Conservation (phyloP, 2,888 invertebrate genomes). For the Trilocha varians region DNA sequence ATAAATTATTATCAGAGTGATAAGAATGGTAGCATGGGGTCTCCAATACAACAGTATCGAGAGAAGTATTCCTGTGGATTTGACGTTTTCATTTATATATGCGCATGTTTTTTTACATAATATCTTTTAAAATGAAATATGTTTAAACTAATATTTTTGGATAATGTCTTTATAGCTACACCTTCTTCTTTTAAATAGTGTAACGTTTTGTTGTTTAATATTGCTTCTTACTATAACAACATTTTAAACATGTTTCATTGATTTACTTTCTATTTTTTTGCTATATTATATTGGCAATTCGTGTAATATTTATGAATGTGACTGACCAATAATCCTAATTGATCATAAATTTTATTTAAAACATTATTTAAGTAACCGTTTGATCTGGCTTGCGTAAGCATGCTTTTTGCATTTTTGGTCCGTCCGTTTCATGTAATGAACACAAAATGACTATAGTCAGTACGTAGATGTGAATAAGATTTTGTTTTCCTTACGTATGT, state of each 20-base stretch:
- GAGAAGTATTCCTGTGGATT: not conserved
- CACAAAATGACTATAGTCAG: constrained; percentile 6
- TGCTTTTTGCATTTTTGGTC: constrained; percentile 12
- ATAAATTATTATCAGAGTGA: too few species aligned
- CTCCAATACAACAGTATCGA: not conserved
- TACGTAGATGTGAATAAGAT: constrained; percentile 47
- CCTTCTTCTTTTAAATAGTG: not conserved
- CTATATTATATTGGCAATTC: not conserved
- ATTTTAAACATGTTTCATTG: too few species aligned
- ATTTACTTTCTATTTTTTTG: too few species aligned
- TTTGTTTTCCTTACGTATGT: constrained; percentile 67
- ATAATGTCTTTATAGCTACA: too few species aligned
- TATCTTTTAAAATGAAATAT: not conserved
- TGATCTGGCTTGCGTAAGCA: not conserved
- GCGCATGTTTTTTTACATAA: not conserved
- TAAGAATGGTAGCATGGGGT: not conserved
- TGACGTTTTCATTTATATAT: not conserved
- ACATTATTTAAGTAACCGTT: too few species aligned
- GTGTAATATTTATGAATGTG: not conserved
- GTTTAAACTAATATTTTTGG: not conserved
- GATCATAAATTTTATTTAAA: too few species aligned
- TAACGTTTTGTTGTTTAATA: too few species aligned
- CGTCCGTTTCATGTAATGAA: constrained; percentile 2
- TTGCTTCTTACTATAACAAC: too few species aligned
- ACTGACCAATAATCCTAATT: not conserved